A percentile compares a stretch with the other conserved stretches of the same genome.
phyloP scores from a whole-genome alignment of 2,888 invertebrate species.

The Drosophila infuscata region DNA sequence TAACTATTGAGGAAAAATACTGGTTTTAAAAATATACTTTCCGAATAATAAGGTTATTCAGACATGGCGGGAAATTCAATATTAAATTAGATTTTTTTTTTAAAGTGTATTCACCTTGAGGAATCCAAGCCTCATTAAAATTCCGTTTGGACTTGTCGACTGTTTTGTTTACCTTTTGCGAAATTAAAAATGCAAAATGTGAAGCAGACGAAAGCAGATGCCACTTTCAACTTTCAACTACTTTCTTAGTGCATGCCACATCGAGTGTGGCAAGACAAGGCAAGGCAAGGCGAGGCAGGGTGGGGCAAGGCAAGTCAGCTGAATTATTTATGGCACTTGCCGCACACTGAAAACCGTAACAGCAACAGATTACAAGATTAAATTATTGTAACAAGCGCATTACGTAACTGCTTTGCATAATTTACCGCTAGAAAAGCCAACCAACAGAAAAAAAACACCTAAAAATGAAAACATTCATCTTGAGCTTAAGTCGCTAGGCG shows the following conservation, averaged over 20 bases:
- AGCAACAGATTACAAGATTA: slow-evolving; percentile 84
- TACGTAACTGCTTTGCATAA: slow-evolving; percentile 84
- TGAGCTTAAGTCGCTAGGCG: slow-evolving; percentile 52
- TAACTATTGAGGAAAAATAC: too few species aligned
- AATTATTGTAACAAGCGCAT: slow-evolving; percentile 84
- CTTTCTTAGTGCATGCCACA: slow-evolving; percentile 33
- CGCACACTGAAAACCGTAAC: slow-evolving; percentile 48
- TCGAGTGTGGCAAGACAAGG: slow-evolving; percentile 32
- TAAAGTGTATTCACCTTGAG: slow-evolving; percentile 64
- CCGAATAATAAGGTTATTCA: background rate
- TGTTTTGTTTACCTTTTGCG: slow-evolving; percentile 80
- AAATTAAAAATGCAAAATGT: slow-evolving; percentile 82
- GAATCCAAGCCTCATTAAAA: slow-evolving; percentile 68
- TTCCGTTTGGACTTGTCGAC: slow-evolving; percentile 70
- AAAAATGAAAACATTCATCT: slow-evolving; percentile 71
- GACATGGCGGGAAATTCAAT: background rate
- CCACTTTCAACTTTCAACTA: slow-evolving; percentile 15
- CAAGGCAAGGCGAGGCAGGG: slow-evolving; percentile 1
- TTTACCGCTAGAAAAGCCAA: slow-evolving; percentile 68
- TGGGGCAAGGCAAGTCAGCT: slow-evolving; percentile 31
- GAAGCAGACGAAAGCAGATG: slow-evolving; percentile 17
- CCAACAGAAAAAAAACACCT: slow-evolving; percentile 20
- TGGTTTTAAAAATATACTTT: background rate
- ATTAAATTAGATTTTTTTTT: background rate
- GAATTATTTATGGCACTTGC: slow-evolving; percentile 83